Conservation (phyloP, 2,888 invertebrate genomes). For the Diarsia rubi region DNA sequence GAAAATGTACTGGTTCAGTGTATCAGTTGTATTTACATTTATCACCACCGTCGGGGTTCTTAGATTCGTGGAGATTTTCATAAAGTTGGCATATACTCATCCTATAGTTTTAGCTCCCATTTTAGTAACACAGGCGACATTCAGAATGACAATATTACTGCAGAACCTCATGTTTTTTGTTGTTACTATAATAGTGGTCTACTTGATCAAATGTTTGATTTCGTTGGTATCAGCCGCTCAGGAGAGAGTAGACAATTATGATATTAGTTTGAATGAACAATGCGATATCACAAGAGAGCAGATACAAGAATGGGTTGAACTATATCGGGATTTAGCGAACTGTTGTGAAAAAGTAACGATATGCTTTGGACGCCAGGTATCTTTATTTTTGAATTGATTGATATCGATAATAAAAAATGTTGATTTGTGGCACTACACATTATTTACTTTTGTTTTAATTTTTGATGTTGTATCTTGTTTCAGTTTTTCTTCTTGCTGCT, state of each 20-base stretch:
- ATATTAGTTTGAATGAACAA: background rate
- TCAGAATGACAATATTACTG: background rate
- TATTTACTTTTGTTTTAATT: background rate
- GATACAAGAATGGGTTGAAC: conserved; percentile 19
- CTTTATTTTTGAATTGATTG: conserved; percentile 5
- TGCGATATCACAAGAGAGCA: conserved; percentile 6
- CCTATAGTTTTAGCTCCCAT: background rate
- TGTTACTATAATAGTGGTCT: conserved; percentile 1
- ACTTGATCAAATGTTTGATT: background rate
- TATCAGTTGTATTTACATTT: background rate
- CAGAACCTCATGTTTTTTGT: conserved; percentile 1
- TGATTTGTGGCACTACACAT: no score
- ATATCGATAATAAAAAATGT: background rate
- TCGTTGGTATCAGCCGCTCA: background rate
- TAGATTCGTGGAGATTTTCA: background rate
- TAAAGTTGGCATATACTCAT: background rate
- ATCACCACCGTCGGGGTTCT: background rate
- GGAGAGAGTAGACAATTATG: background rate
- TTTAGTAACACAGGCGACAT: background rate
- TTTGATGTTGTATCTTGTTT: background rate
- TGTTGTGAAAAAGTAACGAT: conserved; percentile 16
- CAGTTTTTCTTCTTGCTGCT: conserved; percentile 10
- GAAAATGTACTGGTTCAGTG: background rate
- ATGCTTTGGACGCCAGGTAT: conserved; percentile 18
- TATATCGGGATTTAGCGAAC: conserved; percentile 19